phyloP scores from a whole-genome alignment of 2,888 invertebrate species.

The Dexiosoma caninum region DNA sequence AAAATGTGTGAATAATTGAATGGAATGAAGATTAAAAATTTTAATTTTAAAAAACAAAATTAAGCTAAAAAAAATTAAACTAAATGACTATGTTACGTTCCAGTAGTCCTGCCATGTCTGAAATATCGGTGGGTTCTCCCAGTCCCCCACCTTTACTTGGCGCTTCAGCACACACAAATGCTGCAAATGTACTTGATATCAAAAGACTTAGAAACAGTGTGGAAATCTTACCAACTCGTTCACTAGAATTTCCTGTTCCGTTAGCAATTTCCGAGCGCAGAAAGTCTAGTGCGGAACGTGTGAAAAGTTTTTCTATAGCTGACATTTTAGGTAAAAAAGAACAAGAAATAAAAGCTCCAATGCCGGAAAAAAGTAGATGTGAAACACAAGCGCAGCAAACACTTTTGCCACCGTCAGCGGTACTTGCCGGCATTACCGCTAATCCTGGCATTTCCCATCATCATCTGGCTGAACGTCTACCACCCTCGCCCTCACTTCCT shows the following conservation, averaged over 20 bases:
- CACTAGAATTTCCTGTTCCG: neutral
- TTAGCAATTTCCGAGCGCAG: slow-evolving; percentile 44
- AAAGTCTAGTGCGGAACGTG: slow-evolving; percentile 80
- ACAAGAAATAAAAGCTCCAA: slow-evolving; percentile 11
- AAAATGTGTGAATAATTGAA: neutral
- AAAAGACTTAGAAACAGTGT: slow-evolving; percentile 67
- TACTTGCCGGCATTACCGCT: slow-evolving; percentile 7
- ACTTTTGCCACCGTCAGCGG: neutral
- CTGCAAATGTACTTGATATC: slow-evolving; percentile 82
- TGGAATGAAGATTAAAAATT: neutral
- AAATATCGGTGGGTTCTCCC: slow-evolving; percentile 78
- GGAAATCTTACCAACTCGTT: slow-evolving; percentile 55
- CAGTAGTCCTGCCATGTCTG: slow-evolving; percentile 76
- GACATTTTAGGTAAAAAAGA: slow-evolving; percentile 89
- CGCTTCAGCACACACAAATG: slow-evolving; percentile 49
- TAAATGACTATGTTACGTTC: slow-evolving; percentile 73
- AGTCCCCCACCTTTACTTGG: slow-evolving; percentile 74
- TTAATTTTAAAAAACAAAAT: neutral
- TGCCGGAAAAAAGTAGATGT: neutral
- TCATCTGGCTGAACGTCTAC: slow-evolving; percentile 33
- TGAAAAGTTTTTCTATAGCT: slow-evolving; percentile 93
- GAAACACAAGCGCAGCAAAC: slow-evolving; percentile 28
- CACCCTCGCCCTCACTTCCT: neutral
- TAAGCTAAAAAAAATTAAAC: slow-evolving; percentile 3
- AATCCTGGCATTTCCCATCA: neutral